phyloP scores from a whole-genome alignment of 1,140 invertebrate genomes.

The Vanessa atalanta region DNA sequence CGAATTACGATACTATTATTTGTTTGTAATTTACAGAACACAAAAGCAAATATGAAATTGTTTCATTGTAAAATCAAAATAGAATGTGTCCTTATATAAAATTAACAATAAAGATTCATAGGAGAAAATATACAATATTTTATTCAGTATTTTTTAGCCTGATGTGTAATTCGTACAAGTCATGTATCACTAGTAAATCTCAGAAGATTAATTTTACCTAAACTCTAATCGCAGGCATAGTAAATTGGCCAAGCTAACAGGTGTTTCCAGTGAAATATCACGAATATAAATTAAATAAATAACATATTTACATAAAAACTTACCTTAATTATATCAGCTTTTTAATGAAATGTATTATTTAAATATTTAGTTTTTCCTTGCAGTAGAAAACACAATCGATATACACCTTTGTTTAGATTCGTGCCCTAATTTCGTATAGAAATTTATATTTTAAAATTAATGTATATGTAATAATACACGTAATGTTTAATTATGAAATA shows the following conservation, averaged over 20 bases:
- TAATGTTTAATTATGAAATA: background rate
- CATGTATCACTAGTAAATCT: no score
- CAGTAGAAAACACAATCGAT: conserved; percentile 63
- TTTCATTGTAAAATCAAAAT: no score
- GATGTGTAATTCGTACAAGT: no score
- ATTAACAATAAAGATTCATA: no score
- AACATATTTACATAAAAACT: conserved; percentile 14
- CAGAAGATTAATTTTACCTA: background rate
- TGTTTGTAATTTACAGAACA: no score
- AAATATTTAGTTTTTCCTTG: conserved; percentile 18
- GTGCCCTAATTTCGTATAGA: conserved; percentile 30
- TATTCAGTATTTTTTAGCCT: no score
- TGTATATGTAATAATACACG: background rate
- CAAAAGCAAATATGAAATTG: no score
- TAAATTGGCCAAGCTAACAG: conserved; percentile 19
- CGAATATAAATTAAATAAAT: background rate
- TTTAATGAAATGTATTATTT: conserved; percentile 3
- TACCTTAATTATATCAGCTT: conserved; percentile 25
- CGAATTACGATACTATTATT: no score
- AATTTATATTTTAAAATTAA: conserved; percentile 14
- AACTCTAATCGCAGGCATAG: background rate
- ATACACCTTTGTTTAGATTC: conserved; percentile 68
- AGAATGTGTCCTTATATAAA: no score
- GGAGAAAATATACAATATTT: no score
- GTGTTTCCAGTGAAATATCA: conserved; percentile 11